These are phyloP conservation scores for Monochamus saltuarius DNA, from an alignment of 1,140 invertebrate genomes.

Conservation along the genomic window DNA sequence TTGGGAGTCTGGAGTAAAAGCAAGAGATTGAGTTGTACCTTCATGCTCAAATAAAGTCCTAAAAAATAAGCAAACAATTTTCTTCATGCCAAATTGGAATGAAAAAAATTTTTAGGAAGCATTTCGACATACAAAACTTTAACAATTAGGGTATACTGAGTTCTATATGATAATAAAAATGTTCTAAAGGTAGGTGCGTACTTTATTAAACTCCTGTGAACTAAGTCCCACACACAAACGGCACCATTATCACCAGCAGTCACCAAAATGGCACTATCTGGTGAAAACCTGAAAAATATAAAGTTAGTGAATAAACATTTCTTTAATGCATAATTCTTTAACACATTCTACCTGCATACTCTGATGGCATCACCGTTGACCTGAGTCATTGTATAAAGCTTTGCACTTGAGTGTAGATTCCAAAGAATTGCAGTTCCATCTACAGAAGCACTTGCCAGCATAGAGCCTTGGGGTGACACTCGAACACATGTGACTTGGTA, in stretches of 20 bases:
- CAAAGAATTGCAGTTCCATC: conserved; percentile 74
- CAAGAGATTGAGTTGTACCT: conserved; percentile 62
- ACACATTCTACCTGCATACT: conserved; percentile 55
- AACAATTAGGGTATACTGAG: too few species aligned
- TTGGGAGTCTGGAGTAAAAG: conserved; percentile 67
- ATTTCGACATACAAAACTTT: too few species aligned
- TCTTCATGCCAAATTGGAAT: too few species aligned
- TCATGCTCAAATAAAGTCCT: conserved; percentile 69
- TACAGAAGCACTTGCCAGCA: conserved; percentile 70
- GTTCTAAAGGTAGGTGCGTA: conserved; percentile 38
- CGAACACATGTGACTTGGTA: conserved; percentile 67
- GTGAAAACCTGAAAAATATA: conserved; percentile 60
- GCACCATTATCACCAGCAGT: conserved; percentile 75
- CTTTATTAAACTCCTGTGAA: conserved; percentile 63
- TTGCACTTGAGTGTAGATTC: conserved; percentile 64
- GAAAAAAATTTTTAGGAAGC: too few species aligned
- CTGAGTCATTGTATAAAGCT: conserved; percentile 65
- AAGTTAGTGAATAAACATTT: too few species aligned
- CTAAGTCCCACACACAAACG: conserved; percentile 72
- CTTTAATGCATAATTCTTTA: background rate
- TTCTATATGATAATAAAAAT: too few species aligned
- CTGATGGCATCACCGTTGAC: conserved; percentile 65
- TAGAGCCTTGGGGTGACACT: conserved; percentile 70
- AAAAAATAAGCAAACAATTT: conserved; percentile 33
- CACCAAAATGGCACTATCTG: conserved; percentile 64